Evolutionary conservation across 2,797 vertebrate species (phyloP), one percentile per base, ranked within the genome.

Genomic region (Ispidina lecontei): DNA sequence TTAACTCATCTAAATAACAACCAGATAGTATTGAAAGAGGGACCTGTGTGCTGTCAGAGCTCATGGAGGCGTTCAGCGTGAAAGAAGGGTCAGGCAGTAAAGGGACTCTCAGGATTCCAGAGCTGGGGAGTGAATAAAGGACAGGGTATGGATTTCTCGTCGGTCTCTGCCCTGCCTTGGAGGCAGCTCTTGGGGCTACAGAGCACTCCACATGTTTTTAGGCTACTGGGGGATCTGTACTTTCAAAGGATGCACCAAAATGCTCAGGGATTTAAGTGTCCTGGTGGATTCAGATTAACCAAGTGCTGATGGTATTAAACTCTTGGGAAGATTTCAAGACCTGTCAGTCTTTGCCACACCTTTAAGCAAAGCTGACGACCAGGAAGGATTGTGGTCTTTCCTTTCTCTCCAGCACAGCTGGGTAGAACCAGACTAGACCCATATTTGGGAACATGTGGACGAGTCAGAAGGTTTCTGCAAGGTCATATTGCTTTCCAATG

Each of bases 361-460:
- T 46, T 23, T 6, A 33, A 29, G 82, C 55, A 43, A 60, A 84
- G 75, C 87, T 68, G 58, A 6, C 0, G 2, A 55, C 84, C 3
- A 3, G 59, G 72, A 60, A 58, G 69, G 87, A 70, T 6, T 35
- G 43, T 14, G 47, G 37, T 47, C 55, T 79, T 56, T 23, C 63
- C 20, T 28, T 54, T 7, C 31, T 37, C 25, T 31, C 78, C 79
- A 29, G n/a, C 17, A 2, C 51, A 68, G 51, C 58, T 22, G 59
- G 52, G 47, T 4, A 33, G 47, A 72, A n/a, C 33, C 70, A 47
- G 43, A 4, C 23, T 28, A 28, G 79, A 37, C 39, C 79, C 0
- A 0, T 41, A 12, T 14, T 15, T 29, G 56, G 63, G 67, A 46
- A 16, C 65, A 25, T n/a, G 14, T 0, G 1, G 68, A 19, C 1